Conservation (phyloP, 1,140 invertebrate species). For the Scaptomyza graminum region DNA sequence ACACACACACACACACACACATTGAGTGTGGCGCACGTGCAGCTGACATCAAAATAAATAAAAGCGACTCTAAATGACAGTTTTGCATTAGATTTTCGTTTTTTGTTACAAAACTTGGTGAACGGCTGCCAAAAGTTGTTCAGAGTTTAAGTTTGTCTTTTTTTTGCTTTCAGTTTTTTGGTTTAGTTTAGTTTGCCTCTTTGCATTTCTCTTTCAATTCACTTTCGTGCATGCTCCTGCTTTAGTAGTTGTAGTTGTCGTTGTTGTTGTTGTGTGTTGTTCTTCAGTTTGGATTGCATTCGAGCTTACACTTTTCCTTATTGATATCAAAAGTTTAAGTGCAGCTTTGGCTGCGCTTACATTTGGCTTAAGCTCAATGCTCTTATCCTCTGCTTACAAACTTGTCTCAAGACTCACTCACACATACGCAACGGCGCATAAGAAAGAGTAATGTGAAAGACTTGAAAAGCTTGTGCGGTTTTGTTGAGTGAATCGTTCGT, state of each 20-base stretch:
- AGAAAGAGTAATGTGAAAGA: neutral
- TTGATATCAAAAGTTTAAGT: constrained; percentile 82
- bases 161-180: no score
- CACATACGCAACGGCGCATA: neutral
- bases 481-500: constrained; percentile 34
- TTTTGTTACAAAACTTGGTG: constrained; percentile 32
- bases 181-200: constrained; percentile 22
- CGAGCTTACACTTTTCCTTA: constrained; percentile 46
- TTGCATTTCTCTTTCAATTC: constrained; percentile 43
- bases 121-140: constrained; percentile 40
- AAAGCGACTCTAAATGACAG: constrained; percentile 76
- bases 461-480: constrained; percentile 22
- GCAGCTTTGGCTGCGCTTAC: constrained; percentile 76
- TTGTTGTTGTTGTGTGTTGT: constrained; percentile 16
- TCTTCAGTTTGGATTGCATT: constrained; percentile 32
- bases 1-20: constrained; percentile 13
- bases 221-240: constrained; percentile 43
- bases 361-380: constrained; percentile 73
- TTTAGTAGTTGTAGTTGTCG: constrained; percentile 28
- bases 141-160: constrained; percentile 23
- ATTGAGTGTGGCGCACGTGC: constrained; percentile 58
- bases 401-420: constrained; percentile 29
- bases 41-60: constrained; percentile 77
- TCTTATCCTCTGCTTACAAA: constrained; percentile 71
- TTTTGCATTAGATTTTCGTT: constrained; percentile 77